Evolutionary conservation across 1,140 invertebrate species (phyloP).

Genomic region (Microplitis mediator): DNA sequence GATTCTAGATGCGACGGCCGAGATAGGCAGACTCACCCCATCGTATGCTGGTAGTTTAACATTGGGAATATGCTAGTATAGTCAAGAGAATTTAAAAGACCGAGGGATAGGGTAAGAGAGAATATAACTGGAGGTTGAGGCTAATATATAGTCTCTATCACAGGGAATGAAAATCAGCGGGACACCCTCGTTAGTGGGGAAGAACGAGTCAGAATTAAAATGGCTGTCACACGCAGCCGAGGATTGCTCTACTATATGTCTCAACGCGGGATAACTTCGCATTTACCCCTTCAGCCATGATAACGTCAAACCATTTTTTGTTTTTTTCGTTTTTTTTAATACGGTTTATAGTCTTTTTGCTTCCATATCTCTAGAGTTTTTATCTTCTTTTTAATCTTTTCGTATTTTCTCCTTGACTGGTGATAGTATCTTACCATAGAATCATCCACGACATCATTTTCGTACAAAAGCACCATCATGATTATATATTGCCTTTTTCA

Average conservation of each 20-base stretch:
- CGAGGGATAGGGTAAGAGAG: conserved; percentile 15
- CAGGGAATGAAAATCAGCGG: conserved; percentile 47
- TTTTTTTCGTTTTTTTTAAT: background rate
- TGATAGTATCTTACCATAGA: background rate
- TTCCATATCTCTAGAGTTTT: background rate
- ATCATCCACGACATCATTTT: background rate
- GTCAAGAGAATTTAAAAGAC: background rate
- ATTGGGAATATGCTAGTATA: conserved; percentile 13
- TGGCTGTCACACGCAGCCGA: conserved; percentile 52
- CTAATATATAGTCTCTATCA: conserved; percentile 39
- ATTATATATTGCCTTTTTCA: background rate
- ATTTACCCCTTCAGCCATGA: background rate
- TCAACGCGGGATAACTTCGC: conserved; percentile 6
- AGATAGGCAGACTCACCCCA: conserved; percentile 23
- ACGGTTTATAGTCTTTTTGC: background rate
- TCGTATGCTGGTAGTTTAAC: background rate
- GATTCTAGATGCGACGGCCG: conserved; percentile 46
- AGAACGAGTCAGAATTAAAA: conserved; percentile 49
- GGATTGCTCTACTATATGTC: conserved; percentile 30
- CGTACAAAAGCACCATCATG: no score
- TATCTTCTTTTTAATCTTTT: background rate
- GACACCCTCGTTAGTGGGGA: conserved; percentile 35
- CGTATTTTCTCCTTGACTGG: background rate
- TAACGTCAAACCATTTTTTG: conserved; percentile 3
- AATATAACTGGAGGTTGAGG: conserved; percentile 20